Evolutionary conservation across 2,113 vertebrate genomes (phyloP).

Genomic region (Tragelaphus buxtoni): DNA sequence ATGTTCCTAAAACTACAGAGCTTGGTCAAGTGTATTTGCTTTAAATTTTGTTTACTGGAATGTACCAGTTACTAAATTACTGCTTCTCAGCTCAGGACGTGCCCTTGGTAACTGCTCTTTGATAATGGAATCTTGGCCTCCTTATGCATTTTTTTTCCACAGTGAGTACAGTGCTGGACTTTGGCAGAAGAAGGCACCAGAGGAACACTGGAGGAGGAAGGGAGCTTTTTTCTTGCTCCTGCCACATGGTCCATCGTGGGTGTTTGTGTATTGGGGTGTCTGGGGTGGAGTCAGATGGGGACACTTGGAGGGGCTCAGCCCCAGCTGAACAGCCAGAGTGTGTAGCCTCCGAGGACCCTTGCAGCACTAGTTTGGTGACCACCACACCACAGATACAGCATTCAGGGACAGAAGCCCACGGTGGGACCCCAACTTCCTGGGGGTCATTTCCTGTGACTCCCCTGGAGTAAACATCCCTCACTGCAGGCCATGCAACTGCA

Average conservation of each 20-base stretch:
- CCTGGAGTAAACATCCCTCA: neutral
- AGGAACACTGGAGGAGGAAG: neutral
- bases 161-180: neutral
- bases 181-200: neutral
- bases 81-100: neutral
- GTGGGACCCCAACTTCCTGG: neutral
- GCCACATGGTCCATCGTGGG: neutral
- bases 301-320: neutral
- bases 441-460: neutral
- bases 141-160: neutral
- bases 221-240: neutral
- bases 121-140: neutral
- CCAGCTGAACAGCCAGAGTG: neutral
- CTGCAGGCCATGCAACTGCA: neutral
- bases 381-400: neutral
- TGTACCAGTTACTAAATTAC: neutral
- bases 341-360: neutral
- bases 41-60: neutral
- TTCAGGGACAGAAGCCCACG: neutral
- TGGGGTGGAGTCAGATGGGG: neutral
- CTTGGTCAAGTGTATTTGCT: neutral
- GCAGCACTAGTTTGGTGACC: neutral
- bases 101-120: neutral
- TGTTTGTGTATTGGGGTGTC: no score
- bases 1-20: neutral